These are phyloP conservation scores for Metalampra italica DNA, from an alignment of 2,888 invertebrate species.

Conservation along the genomic window DNA sequence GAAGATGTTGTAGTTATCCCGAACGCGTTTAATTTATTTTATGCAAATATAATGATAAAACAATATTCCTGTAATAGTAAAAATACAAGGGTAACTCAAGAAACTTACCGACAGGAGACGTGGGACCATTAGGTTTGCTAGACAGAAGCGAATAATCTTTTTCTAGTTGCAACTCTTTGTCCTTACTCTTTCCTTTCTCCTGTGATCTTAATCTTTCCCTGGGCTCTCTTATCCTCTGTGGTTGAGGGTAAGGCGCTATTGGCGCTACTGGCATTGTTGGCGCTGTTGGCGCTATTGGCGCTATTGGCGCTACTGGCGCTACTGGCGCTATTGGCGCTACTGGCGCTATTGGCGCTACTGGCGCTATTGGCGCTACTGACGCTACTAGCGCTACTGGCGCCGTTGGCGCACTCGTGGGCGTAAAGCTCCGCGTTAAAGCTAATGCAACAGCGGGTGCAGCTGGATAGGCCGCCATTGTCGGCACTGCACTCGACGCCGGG, in stretches of 20 bases:
- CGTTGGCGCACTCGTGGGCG: conserved; percentile 20
- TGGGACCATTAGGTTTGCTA: conserved; percentile 45
- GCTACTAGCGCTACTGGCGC: conserved; percentile 19
- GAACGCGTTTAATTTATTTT: too few relatives aligned
- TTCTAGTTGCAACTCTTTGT: conserved; percentile 25
- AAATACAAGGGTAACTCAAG: neutral
- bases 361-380: conserved; percentile 10
- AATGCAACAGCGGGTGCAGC: conserved; percentile 15
- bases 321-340: too few relatives aligned
- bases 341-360: conserved; percentile 22
- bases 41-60: too few relatives aligned
- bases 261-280: conserved; percentile 11
- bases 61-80: neutral
- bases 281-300: conserved; percentile 10
- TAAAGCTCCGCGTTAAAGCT: conserved; percentile 14
- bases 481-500: neutral
- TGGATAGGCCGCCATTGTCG: conserved; percentile 3
- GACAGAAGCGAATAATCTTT: conserved; percentile 19
- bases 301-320: conserved; percentile 18
- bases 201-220: conserved; percentile 45
- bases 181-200: conserved; percentile 39
- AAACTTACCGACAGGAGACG: conserved; percentile 42
- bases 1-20: too few relatives aligned
- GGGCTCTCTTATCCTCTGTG: conserved; percentile 51
- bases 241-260: conserved; percentile 34